Base-by-base conservation (phyloP, 2,888 invertebrate genomes). In the Catocala sponsa region DNA sequence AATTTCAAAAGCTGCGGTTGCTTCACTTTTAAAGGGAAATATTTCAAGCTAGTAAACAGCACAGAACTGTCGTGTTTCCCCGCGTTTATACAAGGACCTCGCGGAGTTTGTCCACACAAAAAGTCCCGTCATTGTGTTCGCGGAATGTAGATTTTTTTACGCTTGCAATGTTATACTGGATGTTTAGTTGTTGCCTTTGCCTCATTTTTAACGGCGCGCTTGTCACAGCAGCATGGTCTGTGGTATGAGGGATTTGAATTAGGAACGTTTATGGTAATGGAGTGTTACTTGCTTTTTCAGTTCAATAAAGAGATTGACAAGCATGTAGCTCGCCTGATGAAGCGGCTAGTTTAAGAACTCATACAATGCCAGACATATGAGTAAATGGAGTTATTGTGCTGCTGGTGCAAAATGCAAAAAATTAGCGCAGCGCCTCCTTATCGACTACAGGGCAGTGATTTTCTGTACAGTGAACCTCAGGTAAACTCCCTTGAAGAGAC, bases 1-100 rank as follows among this genome's bases (percentile, higher is more conserved):
- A 83, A 86, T 85, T 86, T 82, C 74, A 68, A 78, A 82, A 80
- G 79, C 70, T 59, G 68, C 63, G 72, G 68, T 70, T 52, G 59
- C 59, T 42, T 32, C 55, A 55, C 53, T 59, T 59, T 50, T 53
- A 52, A 48, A 57, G 35, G 41, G 38, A 59, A 60, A 56, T 62
- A 65, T 74, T 67, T 72, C 15, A 46, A 55, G 61, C 35, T 38
- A 38, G 35, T 65, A 56, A 52, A 63, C 63, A 68, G 35, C 35
- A 59, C 38, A 13, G 6, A 9, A 50, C 35, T 56, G 56, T 56
- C 43, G 61, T 53, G 53, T 49, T 56, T 25, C 46, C 48, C 52
- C 61, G 43, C 55, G 41, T 55, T 61, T 51, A 55, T 55, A 63
- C 62, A 70, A 62, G 70, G 57, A 72, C 62, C 54, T 42, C 55